Percentiles rank a stretch among this genome's conserved stretches.
phyloP scores from a whole-genome alignment of 2,888 invertebrate genomes.

The Pasiphila rectangulata region DNA sequence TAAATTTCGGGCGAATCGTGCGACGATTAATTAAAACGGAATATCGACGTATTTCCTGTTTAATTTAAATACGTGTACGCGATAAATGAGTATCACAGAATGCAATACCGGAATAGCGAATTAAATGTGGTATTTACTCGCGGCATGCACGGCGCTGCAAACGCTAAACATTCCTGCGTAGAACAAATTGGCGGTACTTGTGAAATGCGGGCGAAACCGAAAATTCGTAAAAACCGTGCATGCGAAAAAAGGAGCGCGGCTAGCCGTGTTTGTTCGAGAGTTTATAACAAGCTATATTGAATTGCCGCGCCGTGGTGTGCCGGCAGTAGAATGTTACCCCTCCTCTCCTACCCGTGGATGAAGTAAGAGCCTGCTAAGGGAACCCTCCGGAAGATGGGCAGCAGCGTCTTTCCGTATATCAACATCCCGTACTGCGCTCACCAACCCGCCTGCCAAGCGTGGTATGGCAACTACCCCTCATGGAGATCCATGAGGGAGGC shows the following conservation, averaged over 20 bases:
- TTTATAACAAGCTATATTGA: conserved; percentile 41
- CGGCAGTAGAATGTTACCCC: no score
- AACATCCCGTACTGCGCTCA: no score
- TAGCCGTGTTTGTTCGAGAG: conserved; percentile 35
- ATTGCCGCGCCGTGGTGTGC: conserved; percentile 44
- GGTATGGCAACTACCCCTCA: no score
- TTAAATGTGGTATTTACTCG: conserved; percentile 14
- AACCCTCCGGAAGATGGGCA: no score
- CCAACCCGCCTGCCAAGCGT: no score
- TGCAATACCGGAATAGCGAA: conserved; percentile 20
- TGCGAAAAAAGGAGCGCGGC: conserved; percentile 14
- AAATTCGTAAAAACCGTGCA: conserved; percentile 3
- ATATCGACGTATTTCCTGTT: conserved; percentile 24
- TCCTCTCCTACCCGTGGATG: no score
- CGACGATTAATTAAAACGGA: conserved; percentile 25
- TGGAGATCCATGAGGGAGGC: no score
- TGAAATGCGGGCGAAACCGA: conserved; percentile 12
- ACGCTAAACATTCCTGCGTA: background rate
- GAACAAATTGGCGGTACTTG: conserved; percentile 2
- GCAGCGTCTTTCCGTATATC: conserved; percentile 23
- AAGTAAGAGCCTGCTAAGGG: no score
- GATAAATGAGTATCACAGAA: conserved; percentile 19
- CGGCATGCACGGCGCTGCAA: background rate
- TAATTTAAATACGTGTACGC: conserved; percentile 22
- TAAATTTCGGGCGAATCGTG: conserved; percentile 23